These are phyloP conservation scores for Ursus arctos DNA, from an alignment of 2,113 vertebrate species.

Conservation along the genomic window DNA sequence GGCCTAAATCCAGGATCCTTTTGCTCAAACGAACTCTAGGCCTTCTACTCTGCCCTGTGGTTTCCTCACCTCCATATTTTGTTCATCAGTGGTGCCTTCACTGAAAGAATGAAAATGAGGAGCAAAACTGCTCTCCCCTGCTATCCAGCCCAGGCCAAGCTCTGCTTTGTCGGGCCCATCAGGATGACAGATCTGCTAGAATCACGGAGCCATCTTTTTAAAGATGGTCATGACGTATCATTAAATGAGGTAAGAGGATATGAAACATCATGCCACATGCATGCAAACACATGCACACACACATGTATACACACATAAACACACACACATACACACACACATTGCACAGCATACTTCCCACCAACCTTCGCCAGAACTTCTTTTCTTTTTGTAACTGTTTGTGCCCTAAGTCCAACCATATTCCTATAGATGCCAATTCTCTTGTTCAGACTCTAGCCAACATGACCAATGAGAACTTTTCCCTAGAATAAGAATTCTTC, in stretches of 20 bases:
- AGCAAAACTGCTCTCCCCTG: background rate
- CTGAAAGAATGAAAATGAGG: background rate
- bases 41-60: background rate
- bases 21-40: background rate
- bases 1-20: conserved; percentile 62
- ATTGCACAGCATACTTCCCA: background rate
- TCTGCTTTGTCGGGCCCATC: background rate
- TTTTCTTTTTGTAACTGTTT: background rate
- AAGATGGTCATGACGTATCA: background rate
- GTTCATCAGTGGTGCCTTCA: background rate
- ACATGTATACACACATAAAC: background rate
- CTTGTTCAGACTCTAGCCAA: background rate
- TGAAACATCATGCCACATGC: background rate
- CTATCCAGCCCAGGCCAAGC: background rate
- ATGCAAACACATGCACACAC: background rate
- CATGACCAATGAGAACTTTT: background rate
- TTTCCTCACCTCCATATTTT: background rate
- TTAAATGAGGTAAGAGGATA: background rate
- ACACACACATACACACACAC: background rate
- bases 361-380: background rate
- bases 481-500: background rate
- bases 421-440: background rate
- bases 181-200: background rate
- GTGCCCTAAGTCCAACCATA: background rate
- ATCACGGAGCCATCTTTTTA: background rate